phyloP scores from a whole-genome alignment of 2,888 invertebrate species.

The Aradus depressus region DNA sequence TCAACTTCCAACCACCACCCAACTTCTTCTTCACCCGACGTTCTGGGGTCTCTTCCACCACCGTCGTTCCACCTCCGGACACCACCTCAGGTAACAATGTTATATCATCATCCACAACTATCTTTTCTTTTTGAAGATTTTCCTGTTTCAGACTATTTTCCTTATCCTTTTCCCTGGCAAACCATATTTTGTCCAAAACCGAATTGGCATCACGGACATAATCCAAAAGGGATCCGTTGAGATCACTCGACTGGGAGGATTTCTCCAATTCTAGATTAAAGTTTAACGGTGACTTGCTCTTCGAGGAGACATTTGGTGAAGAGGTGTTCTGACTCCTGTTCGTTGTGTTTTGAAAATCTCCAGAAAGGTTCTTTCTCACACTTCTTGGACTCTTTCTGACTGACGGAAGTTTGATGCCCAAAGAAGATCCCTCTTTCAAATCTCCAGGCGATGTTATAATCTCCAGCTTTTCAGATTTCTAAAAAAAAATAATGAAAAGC shows the following conservation, averaged over 20 bases:
- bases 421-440: conserved; percentile 4
- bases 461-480: conserved; percentile 10
- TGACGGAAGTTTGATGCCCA: not conserved
- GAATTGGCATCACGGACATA: conserved; percentile 12
- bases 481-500: not conserved
- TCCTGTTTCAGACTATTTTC: not conserved
- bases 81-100: no score
- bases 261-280: no score
- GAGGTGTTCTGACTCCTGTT: no score
- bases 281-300: not conserved
- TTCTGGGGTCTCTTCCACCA: conserved; percentile 6
- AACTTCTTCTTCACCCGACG: conserved; percentile 7
- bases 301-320: not conserved
- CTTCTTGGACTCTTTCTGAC: not conserved
- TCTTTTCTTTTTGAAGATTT: not conserved
- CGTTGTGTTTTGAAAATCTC: not conserved
- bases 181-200: conserved; percentile 16
- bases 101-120: not conserved
- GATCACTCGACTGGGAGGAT: not conserved
- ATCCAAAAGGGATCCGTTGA: conserved; percentile 12
- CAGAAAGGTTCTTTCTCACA: conserved; percentile 3
- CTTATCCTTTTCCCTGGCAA: not conserved
- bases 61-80: no score
- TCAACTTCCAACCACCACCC: conserved; percentile 25
- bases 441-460: conserved; percentile 13